Evolutionary conservation across 2,797 vertebrate species (phyloP).

Genomic region (Bovichtus diacanthus): DNA sequence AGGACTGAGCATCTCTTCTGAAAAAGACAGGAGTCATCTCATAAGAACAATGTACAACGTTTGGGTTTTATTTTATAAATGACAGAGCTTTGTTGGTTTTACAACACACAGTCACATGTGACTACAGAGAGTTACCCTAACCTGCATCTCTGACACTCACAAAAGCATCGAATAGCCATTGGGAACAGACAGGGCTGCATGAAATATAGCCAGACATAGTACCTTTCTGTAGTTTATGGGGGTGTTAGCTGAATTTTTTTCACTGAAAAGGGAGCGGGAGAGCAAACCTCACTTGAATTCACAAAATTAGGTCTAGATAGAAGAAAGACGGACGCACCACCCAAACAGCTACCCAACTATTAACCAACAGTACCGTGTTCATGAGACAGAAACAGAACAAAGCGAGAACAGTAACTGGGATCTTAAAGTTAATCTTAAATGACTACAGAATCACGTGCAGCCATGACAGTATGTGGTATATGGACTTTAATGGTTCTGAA

Average conservation of each 20-base stretch:
- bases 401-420: background rate
- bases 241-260: constrained; percentile 19
- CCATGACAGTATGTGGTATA: background rate
- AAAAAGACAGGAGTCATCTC: constrained; percentile 50
- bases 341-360: background rate
- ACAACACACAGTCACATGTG: constrained; percentile 63
- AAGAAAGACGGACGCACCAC: constrained; percentile 7
- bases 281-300: constrained; percentile 15
- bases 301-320: constrained; percentile 5
- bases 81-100: constrained; percentile 70
- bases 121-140: constrained; percentile 69
- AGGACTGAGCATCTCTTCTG: constrained; percentile 46
- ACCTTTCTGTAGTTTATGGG: constrained; percentile 32
- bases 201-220: constrained; percentile 48
- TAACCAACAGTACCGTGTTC: background rate
- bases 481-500: constrained; percentile 2
- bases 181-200: constrained; percentile 50
- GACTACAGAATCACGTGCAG: background rate
- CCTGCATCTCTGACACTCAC: constrained; percentile 62
- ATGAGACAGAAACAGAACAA: constrained; percentile 11
- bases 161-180: constrained; percentile 57
- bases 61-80: constrained; percentile 59
- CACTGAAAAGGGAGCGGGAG: background rate
- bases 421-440: background rate
- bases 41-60: constrained; percentile 53